phyloP scores from a whole-genome alignment of 2,113 vertebrate genomes.

The Gallinago paraguaiae region DNA sequence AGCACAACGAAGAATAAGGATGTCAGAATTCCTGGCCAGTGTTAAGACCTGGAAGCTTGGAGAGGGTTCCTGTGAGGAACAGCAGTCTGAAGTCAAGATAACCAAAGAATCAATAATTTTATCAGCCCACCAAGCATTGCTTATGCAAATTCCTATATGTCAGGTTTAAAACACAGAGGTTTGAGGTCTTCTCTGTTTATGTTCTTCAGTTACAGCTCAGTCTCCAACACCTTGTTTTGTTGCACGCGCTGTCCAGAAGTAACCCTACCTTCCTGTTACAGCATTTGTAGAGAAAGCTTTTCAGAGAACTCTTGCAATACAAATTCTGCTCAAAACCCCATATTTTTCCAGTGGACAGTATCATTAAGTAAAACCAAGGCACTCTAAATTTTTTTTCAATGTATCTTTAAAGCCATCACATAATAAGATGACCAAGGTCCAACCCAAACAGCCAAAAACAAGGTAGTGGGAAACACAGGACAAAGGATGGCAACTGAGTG shows the following conservation, averaged over 20 bases:
- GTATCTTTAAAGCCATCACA: not conserved
- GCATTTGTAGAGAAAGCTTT: not conserved
- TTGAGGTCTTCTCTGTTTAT: not conserved
- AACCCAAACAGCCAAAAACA: not conserved
- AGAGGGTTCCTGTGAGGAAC: not conserved
- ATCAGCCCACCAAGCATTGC: not conserved
- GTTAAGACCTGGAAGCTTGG: not conserved
- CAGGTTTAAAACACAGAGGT: not conserved
- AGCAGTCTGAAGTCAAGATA: not conserved
- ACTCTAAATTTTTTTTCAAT: not conserved
- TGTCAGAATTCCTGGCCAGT: not conserved
- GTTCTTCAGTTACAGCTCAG: not conserved
- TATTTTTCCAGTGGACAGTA: not conserved
- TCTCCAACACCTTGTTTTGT: not conserved
- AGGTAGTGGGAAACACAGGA: not conserved
- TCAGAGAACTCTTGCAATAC: not conserved
- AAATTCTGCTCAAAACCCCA: rapidly evolving
- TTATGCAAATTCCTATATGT: not conserved
- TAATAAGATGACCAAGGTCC: not conserved
- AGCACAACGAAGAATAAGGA: not conserved
- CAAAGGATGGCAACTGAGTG: not conserved
- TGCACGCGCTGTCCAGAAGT: not conserved
- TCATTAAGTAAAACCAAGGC: not conserved
- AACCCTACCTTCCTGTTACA: not conserved
- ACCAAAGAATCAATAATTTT: not conserved